Base-by-base conservation (phyloP, 2,113 vertebrate genomes). In the Microcebus tavaratra region DNA sequence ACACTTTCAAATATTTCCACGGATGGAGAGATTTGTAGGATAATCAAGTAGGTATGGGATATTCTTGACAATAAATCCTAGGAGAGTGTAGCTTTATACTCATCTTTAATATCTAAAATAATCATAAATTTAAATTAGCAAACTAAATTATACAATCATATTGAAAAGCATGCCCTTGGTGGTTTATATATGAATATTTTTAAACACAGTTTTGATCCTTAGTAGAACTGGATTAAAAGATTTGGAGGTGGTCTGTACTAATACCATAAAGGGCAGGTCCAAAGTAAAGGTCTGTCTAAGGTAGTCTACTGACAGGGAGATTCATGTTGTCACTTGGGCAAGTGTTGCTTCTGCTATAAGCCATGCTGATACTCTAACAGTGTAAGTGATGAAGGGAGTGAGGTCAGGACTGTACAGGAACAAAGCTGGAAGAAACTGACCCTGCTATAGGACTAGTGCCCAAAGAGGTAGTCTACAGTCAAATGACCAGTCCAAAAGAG, bases 381-480 rank as follows among this genome's bases (percentile, higher is more conserved):
- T 45, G 17, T 88, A 70, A 75, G 82, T 57, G 63, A 80, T 36
- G n/a, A 95, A 53, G 48, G 91, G 57, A 89, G 93, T 53, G 63
- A 76, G 65, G 82, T 63, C 95, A 95, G 91, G 67, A 53, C 95
- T 81, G 73, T 91, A 89, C 82, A 97, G 95, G 91, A 82, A 55
- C 89, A 96, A 79, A 67, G 17, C 73, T 27, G 14, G 94, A 78
- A 97, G 95, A 93, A 98, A 97, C 20, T 94, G 83, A 91, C 53
- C 95, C 85, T 83, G 67, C 61, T 89, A 45, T 3, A 95, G 89
- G 57, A 78, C 82, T 31, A 68, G 67, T 94, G 78, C 82, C 91
- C 78, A 39, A 90, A 92, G 65, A 90, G 53, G 70, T 31, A 42
- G 34, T 83, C 91, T 48, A 68, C 27, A 48, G 61, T 83, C 53